These are phyloP conservation scores for Xestia c-nigrum DNA, from an alignment of 2,888 invertebrate genomes.

Conservation along the genomic window DNA sequence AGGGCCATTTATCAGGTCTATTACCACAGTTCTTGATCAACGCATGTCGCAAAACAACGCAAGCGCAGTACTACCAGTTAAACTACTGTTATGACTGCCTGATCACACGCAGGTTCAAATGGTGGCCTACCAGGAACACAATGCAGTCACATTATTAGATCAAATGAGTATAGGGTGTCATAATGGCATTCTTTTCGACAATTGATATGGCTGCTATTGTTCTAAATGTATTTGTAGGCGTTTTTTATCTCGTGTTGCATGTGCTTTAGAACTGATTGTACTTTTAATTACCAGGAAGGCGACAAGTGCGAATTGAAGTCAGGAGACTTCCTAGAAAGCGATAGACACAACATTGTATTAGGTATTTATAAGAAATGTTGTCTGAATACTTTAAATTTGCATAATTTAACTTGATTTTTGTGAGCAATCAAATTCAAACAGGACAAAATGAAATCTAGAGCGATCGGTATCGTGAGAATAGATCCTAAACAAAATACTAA, in stretches of 20 bases:
- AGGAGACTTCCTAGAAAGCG: constrained; percentile 37
- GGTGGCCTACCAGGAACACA: constrained; percentile 62
- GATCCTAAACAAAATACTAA: constrained; percentile 24
- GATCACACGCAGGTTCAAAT: constrained; percentile 35
- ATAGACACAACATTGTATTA: background rate
- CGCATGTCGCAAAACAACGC: constrained; percentile 11
- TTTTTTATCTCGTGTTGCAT: constrained; percentile 45
- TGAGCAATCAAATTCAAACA: constrained; percentile 3
- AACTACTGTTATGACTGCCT: constrained; percentile 28
- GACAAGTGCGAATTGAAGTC: constrained; percentile 16
- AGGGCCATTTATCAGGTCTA: background rate
- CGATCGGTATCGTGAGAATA: constrained; percentile 40
- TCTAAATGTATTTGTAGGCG: constrained; percentile 50
- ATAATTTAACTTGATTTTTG: background rate
- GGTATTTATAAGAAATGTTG: background rate
- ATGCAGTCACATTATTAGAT: constrained; percentile 61
- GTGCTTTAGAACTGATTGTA: constrained; percentile 36
- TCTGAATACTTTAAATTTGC: background rate
- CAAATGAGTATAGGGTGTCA: constrained; percentile 66
- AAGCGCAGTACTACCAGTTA: constrained; percentile 10
- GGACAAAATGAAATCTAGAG: constrained; percentile 7
- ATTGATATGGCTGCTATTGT: constrained; percentile 65
- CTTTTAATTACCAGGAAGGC: constrained; percentile 43
- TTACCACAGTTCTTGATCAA: background rate
- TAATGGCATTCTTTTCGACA: constrained; percentile 70